phyloP scores from a whole-genome alignment of 2,113 vertebrate species.

The Galemys pyrenaicus region DNA sequence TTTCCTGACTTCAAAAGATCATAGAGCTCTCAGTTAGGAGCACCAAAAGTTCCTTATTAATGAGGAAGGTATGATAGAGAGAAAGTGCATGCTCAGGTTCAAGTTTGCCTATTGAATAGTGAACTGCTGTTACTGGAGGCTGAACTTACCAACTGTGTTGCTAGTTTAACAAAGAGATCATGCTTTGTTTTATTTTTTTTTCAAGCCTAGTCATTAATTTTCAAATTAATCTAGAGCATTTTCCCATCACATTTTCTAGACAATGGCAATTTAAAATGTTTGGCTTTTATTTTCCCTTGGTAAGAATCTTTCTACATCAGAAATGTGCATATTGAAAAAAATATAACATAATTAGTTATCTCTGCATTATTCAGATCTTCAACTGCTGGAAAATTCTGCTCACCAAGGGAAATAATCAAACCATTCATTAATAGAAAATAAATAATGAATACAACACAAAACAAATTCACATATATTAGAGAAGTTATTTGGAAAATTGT shows the following conservation, averaged over 20 bases:
- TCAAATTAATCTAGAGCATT: slow-evolving; percentile 18
- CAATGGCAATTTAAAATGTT: slow-evolving; percentile 53
- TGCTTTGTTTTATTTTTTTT: neutral
- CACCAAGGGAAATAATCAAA: slow-evolving; percentile 72
- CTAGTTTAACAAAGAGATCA: neutral
- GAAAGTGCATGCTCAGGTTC: neutral
- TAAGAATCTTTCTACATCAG: slow-evolving; percentile 48
- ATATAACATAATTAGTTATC: slow-evolving; percentile 62
- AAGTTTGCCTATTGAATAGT: neutral
- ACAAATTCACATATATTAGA: slow-evolving; percentile 51
- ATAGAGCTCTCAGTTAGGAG: neutral
- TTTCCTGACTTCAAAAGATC: neutral
- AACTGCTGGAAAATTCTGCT: slow-evolving; percentile 65
- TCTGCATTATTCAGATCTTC: slow-evolving; percentile 74
- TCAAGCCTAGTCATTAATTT: slow-evolving; percentile 41
- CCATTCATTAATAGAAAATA: slow-evolving; percentile 71
- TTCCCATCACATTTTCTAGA: slow-evolving; percentile 50
- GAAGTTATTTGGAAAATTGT: slow-evolving; percentile 11
- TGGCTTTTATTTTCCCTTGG: slow-evolving; percentile 54
- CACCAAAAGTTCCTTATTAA: neutral
- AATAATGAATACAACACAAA: slow-evolving; percentile 67
- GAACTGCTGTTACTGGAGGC: rapidly evolving
- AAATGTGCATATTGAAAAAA: slow-evolving; percentile 44
- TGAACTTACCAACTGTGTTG: rapidly evolving
- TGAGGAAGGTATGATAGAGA: neutral